A percentile compares a stretch with the other conserved stretches of the same genome.
Conservation (phyloP, 1,140 invertebrate species). For the Leucophenga varia region DNA sequence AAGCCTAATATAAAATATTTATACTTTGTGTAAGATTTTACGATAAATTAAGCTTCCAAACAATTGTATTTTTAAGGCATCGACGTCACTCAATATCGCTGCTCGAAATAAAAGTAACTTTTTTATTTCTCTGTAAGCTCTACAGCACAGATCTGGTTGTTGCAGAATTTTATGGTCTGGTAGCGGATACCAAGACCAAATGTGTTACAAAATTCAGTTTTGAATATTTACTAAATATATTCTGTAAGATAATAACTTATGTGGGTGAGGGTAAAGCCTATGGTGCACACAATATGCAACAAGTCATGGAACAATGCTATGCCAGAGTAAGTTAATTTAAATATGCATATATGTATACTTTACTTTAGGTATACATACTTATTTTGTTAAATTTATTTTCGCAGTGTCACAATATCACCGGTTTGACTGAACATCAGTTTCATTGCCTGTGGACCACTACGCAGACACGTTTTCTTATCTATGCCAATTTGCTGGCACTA, state of each 20-base stretch:
- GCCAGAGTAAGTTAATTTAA: conserved; percentile 15
- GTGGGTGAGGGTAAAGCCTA: conserved; percentile 46
- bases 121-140: conserved; percentile 45
- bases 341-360: conserved; percentile 1
- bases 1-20: conserved; percentile 2
- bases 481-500: conserved; percentile 41
- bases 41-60: too few species aligned
- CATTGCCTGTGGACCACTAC: conserved; percentile 39
- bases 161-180: conserved; percentile 34
- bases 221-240: conserved; percentile 38
- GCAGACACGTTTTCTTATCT: conserved; percentile 48
- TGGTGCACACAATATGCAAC: conserved; percentile 38
- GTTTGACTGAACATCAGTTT: conserved; percentile 40
- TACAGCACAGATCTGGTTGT: conserved; percentile 38
- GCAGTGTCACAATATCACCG: conserved; percentile 34
- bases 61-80: conserved; percentile 19
- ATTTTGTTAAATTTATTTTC: conserved; percentile 1
- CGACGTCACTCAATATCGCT: conserved; percentile 44
- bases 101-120: conserved; percentile 47
- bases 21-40: background rate
- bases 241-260: conserved; percentile 41
- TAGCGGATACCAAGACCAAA: conserved; percentile 31
- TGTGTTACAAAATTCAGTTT: conserved; percentile 43
- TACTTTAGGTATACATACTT: background rate
- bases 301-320: conserved; percentile 42